phyloP scores from a whole-genome alignment of 2,797 vertebrate species.

The Lycodopsis pacificus region DNA sequence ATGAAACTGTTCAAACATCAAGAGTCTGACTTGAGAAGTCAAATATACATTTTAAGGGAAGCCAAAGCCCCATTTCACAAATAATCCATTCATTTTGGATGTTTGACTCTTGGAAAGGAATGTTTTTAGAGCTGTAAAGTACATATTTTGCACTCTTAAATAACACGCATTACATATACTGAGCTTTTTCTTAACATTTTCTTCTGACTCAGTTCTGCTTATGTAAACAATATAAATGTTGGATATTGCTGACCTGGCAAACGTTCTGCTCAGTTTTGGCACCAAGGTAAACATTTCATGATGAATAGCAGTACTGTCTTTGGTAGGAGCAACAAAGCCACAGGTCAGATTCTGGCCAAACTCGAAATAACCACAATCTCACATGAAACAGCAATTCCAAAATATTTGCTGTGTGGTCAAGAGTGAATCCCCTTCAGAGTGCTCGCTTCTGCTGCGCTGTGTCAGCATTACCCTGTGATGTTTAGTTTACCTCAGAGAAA shows the following conservation, averaged over 20 bases:
- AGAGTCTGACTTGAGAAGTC: not conserved
- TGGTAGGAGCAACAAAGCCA: not conserved
- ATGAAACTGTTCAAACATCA: not conserved
- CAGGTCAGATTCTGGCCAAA: not conserved
- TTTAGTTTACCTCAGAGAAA: constrained; percentile 21
- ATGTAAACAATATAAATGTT: not conserved
- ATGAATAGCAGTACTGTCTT: constrained; percentile 4
- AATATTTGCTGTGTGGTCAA: constrained; percentile 28
- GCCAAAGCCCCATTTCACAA: not conserved
- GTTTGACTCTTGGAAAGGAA: not conserved
- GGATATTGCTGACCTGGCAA: not conserved
- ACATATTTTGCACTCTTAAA: not conserved
- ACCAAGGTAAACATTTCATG: constrained; percentile 1
- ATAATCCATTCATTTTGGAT: not conserved
- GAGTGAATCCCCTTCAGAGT: constrained; percentile 14
- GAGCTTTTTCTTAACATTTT: not conserved
- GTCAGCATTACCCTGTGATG: constrained; percentile 18
- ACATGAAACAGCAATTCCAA: not conserved
- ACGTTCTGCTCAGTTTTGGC: not conserved
- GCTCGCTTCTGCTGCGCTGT: constrained; percentile 6
- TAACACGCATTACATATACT: not conserved
- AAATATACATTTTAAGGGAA: not conserved
- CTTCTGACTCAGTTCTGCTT: constrained; percentile 11
- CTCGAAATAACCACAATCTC: constrained; percentile 18
- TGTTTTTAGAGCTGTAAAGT: not conserved